Conservation (phyloP, 2,888 invertebrate genomes). For the Halictus ligatus region DNA sequence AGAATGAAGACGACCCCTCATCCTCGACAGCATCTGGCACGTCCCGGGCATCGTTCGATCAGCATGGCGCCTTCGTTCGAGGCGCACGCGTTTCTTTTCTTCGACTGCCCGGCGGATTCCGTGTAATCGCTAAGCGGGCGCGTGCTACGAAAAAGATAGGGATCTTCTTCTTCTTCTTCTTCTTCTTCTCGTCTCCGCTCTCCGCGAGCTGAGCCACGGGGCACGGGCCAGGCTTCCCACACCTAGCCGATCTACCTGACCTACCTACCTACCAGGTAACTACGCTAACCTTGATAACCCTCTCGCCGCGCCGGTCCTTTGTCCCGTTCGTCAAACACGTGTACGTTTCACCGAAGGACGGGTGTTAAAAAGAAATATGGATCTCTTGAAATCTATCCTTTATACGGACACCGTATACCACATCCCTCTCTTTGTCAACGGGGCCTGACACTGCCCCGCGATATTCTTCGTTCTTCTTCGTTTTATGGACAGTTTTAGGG, state of each 20-base stretch:
- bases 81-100: conserved; percentile 66
- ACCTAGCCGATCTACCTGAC: conserved; percentile 38
- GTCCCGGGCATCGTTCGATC: conserved; percentile 41
- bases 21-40: conserved; percentile 39
- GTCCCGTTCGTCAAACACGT: conserved; percentile 59
- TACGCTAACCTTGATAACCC: conserved; percentile 65
- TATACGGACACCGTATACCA: not conserved
- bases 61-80: conserved; percentile 50
- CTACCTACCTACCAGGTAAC: conserved; percentile 60
- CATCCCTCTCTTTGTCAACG: not conserved
- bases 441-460: not conserved
- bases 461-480: not conserved
- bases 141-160: conserved; percentile 72
- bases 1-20: not conserved
- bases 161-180: conserved; percentile 47
- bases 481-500: not conserved
- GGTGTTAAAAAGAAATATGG: conserved; percentile 59
- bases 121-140: conserved; percentile 72
- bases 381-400: conserved; percentile 30
- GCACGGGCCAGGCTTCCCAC: conserved; percentile 70
- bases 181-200: conserved; percentile 1
- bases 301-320: conserved; percentile 26
- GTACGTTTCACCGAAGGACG: conserved; percentile 49
- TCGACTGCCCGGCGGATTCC: conserved; percentile 61
- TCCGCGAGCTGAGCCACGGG: conserved; percentile 63